Conservation (phyloP, 2,113 vertebrate genomes). For the Pavo muticus region DNA sequence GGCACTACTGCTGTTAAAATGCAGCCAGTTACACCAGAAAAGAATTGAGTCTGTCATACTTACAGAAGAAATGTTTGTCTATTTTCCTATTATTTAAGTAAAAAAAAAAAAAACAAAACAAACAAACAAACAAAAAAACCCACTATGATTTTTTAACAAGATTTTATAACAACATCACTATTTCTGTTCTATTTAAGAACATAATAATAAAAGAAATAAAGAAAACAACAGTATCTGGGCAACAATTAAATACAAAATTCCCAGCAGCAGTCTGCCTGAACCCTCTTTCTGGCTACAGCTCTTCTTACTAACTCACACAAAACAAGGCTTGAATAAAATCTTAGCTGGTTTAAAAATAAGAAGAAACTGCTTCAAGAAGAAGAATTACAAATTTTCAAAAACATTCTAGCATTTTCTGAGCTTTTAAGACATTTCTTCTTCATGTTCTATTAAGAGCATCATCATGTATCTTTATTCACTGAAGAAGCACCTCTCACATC, state of each 20-base stretch:
- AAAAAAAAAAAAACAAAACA: background rate
- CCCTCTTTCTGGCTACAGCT: background rate
- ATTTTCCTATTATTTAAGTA: background rate
- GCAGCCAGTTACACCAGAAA: background rate
- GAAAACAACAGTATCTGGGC: background rate
- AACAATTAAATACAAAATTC: background rate
- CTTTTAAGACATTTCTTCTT: background rate
- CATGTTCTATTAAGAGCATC: background rate
- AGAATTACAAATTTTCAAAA: background rate
- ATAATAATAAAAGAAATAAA: background rate
- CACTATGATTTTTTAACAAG: background rate
- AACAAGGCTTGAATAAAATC: background rate
- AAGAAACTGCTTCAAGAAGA: background rate
- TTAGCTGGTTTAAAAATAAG: background rate
- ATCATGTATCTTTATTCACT: background rate
- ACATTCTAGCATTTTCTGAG: background rate
- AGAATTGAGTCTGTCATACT: background rate
- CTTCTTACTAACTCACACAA: background rate
- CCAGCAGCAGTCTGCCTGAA: background rate
- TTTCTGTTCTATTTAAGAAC: background rate
- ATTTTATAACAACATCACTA: background rate
- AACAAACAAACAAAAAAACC: background rate
- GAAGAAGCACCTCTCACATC: background rate
- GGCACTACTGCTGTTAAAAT: conserved; percentile 57
- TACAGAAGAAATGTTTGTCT: background rate